Base-by-base conservation (phyloP, 1,140 invertebrate species). In the Tetragnatha versicolor region DNA sequence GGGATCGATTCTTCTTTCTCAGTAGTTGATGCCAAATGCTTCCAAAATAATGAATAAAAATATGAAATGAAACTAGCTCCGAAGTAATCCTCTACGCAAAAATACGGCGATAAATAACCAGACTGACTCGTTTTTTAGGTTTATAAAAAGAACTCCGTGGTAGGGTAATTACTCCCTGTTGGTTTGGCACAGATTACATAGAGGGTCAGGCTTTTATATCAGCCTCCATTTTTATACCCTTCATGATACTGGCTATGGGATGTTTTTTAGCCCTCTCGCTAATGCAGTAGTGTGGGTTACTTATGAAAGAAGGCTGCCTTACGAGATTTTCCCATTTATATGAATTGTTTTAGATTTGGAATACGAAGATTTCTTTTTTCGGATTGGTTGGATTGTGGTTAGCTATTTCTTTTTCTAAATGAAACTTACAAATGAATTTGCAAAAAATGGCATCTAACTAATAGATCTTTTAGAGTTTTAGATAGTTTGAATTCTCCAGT, bases 151-250 rank as follows among this genome's bases (percentile, higher is more conserved):
- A 31, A 55, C 45, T 12, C 5, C 20, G 6, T 14, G 6, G 45
- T n/a, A 20, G 66, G 29, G 55, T 69, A 69, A 69, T 69, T 69
- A 20, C 29, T 69, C 66, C 66, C 66, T n/a, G 37, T 9, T 53
- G 66, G 12, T 25, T 37, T 25, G 33, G 33, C 47, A 35, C n/a
- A 69, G 66, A 69, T 69, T 69, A 53, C 66, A 35, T 69, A 69
- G 33, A 49, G 29, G 3, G 20, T 47, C 12, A 12, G 12, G 31
- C 3, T 63, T 63, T 63, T 63, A 6, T 63, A 22, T 25, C 10
- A 25, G 14, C 20, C 20, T n/a, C 37, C 33, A 58, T 37, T 63
- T 4, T 63, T 63, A 39, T 27, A 63, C 20, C 22, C 22, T 33
- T 31, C 33, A 12, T 58, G 33, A 31, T 58, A 58, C n/a, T n/a